Percentiles rank a stretch among this genome's conserved stretches.
These are phyloP conservation scores for Rhinogobius similis DNA, from an alignment of 2,113 vertebrate species.

Conservation along the genomic window DNA sequence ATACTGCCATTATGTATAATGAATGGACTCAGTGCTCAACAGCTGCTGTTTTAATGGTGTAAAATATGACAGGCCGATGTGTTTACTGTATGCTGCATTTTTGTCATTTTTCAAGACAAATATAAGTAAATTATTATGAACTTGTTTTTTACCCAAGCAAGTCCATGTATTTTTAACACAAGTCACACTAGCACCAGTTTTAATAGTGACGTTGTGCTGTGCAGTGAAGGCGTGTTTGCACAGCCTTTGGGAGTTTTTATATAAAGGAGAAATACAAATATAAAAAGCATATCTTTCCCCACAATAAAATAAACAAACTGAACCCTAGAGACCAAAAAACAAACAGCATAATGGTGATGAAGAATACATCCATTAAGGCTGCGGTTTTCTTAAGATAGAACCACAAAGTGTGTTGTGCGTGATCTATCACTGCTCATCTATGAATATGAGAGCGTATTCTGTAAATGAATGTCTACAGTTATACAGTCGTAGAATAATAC, in stretches of 20 bases:
- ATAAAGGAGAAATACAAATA: constrained; percentile 1
- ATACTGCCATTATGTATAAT: constrained; percentile 51
- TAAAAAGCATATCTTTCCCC: constrained; percentile 30
- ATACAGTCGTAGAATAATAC: background rate
- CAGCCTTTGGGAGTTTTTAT: background rate
- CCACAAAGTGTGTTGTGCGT: constrained; percentile 41
- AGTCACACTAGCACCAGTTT: constrained; percentile 31
- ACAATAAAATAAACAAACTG: constrained; percentile 45
- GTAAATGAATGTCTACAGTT: constrained; percentile 22
- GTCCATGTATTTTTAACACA: constrained; percentile 18
- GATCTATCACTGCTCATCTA: constrained; percentile 44
- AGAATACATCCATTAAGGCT: constrained; percentile 29
- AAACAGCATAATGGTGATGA: constrained; percentile 36
- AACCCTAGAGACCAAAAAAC: constrained; percentile 46
- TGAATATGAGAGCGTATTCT: background rate
- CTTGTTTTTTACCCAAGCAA: constrained; percentile 22
- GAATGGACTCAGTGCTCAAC: constrained; percentile 48
- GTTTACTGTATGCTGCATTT: constrained; percentile 26
- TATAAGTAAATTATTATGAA: constrained; percentile 39
- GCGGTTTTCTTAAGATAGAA: constrained; percentile 39
- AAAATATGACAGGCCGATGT: constrained; percentile 35
- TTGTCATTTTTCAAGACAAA: constrained; percentile 38
- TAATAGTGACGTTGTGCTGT: constrained; percentile 21
- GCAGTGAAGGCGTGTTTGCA: background rate
- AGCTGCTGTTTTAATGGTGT: constrained; percentile 64